Base-by-base conservation (phyloP, 1,140 invertebrate species). In the Theocolax elegans region DNA sequence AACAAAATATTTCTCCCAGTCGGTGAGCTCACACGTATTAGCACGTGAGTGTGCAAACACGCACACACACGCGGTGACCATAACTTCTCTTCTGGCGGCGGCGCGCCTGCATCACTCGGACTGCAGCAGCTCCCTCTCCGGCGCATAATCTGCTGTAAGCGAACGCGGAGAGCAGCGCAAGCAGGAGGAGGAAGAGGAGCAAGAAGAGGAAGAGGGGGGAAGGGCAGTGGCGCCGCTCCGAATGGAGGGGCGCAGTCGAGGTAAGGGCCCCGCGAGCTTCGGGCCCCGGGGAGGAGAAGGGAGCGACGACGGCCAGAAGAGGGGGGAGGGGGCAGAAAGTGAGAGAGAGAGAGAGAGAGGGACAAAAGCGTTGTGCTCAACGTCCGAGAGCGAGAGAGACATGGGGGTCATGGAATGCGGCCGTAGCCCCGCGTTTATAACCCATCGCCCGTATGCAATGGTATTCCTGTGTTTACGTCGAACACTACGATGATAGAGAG, bases 391-490 rank as follows among this genome's bases (percentile, higher is more conserved):
- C 49, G 68, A 44, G 72, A 31, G 73, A 73, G 73, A 53, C 40
- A 65, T 74, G 73, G 74, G 77, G 77, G 78, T 78, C 75, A 75
- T 81, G 83, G 84, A 84, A 84, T 85, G 83, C 83, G 82, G 82
- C 81, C 81, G 51, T 78, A 79, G 78, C 77, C 80, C 78, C 75
- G 63, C 31, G n/a, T 74, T 73, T 80, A 75, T 79, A 80, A 76
- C 77, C 75, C 77, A 75, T 76, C 74, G 23, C 67, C 19, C 70
- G 75, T 77, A 80, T 75, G 78, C 73, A 74, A 75, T 76, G 74
- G 81, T 84, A 84, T 83, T 83, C 82, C 81, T 84, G 83, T 84
- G 83, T 84, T 84, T 83, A 85, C 82, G 80, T 82, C 82, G 79
- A 85, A 85, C 83, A 82, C n/a, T n/a, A n/a, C n/a, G n/a, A n/a